Evolutionary conservation across 92 coral and sea anemone genomes (phyloP), one percentile per base, ranked within the genome.

Genomic region (Pocillopora grandis): DNA sequence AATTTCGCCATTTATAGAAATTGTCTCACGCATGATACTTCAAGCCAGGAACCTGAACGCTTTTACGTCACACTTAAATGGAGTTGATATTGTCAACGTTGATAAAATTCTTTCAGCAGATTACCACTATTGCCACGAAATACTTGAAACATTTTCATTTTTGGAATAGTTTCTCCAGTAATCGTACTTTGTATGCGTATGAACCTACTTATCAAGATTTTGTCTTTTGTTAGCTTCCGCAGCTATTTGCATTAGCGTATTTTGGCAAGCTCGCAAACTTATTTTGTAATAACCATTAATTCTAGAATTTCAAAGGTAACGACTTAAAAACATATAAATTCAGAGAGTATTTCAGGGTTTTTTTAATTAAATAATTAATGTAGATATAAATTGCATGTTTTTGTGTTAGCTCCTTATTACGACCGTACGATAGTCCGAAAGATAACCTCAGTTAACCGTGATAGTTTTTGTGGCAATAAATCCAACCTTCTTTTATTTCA

Each of bases 41-140:
- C 62, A 48, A 35, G 31, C 20, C 20, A 59, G 14, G 52, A 48
- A 42, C 61, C 69, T 36, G 69, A 63, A 42, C 55, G 80, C 11
- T 79, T 27, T 66, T 66, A 68, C 76, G 76, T 80, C 76, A 69
- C 33, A 58, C 42, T 37, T n/a, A 42, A 42, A 15, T 14, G 61
- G 62, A 21, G 61, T 78, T 37, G 66, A 78, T 78, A 63, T 63
- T 49, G 73, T 20, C 72, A 78, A 78, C 82, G 55, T 42, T 78
- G 72, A 12, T 12, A 16, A 64, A 42, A 42, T 42, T 42, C 21
- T 37, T 65, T n/a, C 5, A 20, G 60, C 37, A 15, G 67, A 33
- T 10, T 16, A 7, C 62, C 14, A 60, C 21, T 7, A 12, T 42
- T 48, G 7, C 14, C 37, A 49, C 10, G 8, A 12, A 60, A 12